These are phyloP conservation scores for Lucilia sericata DNA, from an alignment of 1,140 invertebrate species.

Conservation along the genomic window DNA sequence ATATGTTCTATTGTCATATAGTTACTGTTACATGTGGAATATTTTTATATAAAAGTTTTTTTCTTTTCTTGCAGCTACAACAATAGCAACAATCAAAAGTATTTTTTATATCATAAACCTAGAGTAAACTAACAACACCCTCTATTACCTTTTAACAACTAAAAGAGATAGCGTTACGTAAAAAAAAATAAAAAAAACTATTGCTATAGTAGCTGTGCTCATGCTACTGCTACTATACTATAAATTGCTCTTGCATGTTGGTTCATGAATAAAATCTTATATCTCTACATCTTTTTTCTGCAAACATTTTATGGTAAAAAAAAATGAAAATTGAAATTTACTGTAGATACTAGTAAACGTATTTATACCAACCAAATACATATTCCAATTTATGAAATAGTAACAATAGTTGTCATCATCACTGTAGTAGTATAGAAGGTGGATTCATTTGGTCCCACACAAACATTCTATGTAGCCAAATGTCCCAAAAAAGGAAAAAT, in stretches of 20 bases:
- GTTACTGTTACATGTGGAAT: neutral
- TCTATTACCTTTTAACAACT: constrained; percentile 5
- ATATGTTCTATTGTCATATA: no score
- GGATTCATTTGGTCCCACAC: no score
- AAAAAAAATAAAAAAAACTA: no score
- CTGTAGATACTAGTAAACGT: no score
- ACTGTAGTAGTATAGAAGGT: neutral
- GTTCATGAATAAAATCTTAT: neutral
- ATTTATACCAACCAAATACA: neutral
- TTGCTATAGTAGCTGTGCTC: neutral
- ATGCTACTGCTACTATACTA: no score
- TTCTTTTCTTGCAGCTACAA: neutral
- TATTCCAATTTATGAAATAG: neutral
- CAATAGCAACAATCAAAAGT: neutral
- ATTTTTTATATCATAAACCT: neutral
- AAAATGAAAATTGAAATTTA: neutral
- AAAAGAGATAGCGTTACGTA: neutral
- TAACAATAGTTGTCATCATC: neutral
- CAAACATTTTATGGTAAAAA: neutral
- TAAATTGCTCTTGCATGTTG: neutral
- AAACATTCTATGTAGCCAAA: no score
- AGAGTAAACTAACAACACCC: neutral
- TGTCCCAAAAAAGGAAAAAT: no score
- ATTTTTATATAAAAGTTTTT: no score
- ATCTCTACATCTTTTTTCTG: neutral